Conservation (phyloP, 2,113 vertebrate genomes). For the Platysternon megacephalum region DNA sequence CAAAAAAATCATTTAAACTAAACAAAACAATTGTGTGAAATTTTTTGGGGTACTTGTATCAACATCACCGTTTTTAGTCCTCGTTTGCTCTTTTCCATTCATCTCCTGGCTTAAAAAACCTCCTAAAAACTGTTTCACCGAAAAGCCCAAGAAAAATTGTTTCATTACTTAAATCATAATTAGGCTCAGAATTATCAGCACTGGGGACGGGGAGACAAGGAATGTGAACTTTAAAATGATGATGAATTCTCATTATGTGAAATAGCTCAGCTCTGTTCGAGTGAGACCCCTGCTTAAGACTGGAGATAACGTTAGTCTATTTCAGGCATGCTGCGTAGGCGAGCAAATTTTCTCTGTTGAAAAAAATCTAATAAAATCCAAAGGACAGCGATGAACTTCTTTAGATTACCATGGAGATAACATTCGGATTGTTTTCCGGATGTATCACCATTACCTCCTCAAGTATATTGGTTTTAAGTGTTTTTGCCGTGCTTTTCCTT, state of each 20-base stretch:
- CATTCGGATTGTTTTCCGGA: constrained; percentile 75
- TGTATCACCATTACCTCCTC: constrained; percentile 71
- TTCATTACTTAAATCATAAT: neutral
- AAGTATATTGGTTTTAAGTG: constrained; percentile 51
- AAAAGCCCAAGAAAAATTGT: neutral
- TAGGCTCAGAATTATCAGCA: constrained; percentile 3
- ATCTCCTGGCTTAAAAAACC: neutral
- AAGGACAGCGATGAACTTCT: constrained; percentile 75
- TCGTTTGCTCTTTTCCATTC: neutral
- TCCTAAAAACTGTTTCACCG: neutral
- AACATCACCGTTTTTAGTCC: neutral
- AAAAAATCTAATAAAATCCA: constrained; percentile 76
- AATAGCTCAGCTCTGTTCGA: constrained; percentile 28
- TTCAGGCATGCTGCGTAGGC: constrained; percentile 73
- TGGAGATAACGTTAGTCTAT: constrained; percentile 68
- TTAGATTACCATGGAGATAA: constrained; percentile 81
- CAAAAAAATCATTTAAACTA: neutral
- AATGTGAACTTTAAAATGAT: neutral
- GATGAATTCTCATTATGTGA: constrained; percentile 42
- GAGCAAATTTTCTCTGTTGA: constrained; percentile 75
- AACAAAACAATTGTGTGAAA: neutral
- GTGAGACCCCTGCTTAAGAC: constrained; percentile 62
- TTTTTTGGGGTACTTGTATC: neutral
- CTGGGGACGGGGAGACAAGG: neutral
- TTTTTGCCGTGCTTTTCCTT: constrained; percentile 47